Percentiles rank a stretch among this genome's conserved stretches.
phyloP scores from a whole-genome alignment of 2,113 vertebrate genomes.

The Phylloscopus trochilus region DNA sequence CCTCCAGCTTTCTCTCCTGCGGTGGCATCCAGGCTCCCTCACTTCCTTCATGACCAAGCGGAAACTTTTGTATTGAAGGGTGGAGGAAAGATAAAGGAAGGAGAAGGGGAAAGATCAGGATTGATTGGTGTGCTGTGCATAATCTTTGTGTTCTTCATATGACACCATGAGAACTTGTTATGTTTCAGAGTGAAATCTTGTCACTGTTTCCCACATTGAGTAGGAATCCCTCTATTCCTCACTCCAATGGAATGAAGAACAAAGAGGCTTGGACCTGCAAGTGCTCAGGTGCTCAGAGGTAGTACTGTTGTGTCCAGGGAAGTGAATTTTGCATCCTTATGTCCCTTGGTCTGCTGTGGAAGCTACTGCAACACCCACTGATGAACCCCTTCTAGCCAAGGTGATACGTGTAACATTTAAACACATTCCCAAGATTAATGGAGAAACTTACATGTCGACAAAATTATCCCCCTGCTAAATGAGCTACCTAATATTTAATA shows the following conservation, averaged over 20 bases:
- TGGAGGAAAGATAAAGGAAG: conserved; percentile 1
- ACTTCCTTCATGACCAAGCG: conserved; percentile 20
- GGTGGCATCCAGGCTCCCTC: not conserved
- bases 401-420: not conserved
- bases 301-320: not conserved
- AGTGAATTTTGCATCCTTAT: not conserved
- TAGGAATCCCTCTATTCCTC: not conserved
- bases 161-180: not conserved
- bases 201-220: not conserved
- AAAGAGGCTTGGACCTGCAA: not conserved
- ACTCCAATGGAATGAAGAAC: not conserved
- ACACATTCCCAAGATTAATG: not conserved
- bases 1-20: conserved; percentile 3
- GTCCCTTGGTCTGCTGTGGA: not conserved
- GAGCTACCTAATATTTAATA: not conserved
- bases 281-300: not conserved
- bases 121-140: not conserved
- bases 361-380: not conserved
- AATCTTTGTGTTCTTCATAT: not conserved
- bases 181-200: not conserved
- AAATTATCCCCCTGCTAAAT: not conserved
- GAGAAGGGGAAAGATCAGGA: not conserved
- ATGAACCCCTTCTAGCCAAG: not conserved
- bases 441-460: not conserved
- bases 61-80: not conserved